Evolutionary conservation across 2,797 vertebrate species (phyloP), one percentile per base, ranked within the genome.

Genomic region (Alauda arvensis): DNA sequence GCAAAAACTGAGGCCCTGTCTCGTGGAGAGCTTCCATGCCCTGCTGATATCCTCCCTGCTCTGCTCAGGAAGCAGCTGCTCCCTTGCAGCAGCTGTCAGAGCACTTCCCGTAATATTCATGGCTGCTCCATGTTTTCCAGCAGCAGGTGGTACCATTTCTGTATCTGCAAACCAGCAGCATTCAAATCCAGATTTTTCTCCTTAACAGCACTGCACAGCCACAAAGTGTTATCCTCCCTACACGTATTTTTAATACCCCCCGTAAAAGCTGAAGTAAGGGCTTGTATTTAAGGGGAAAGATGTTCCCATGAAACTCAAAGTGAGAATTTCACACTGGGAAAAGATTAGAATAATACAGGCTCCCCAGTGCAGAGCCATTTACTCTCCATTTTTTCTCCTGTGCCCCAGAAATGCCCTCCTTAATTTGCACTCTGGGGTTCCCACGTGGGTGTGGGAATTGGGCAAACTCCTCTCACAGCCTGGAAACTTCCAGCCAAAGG

Each of bases 91-190:
- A 52, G 68, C 85, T 70, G 56, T 14, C 66, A 40, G 34, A 83
- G 42, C 37, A 14, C 7, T 63, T 82, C 71, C 81, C 81, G 45
- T 26, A 76, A 88, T 29, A 84, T 63, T 82, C 78, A 55, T n/a
- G 74, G 82, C 69, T 25, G 74, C 43, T 76, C 78, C 45, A 25
- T 20, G 75, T 53, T 67, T 70, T 60, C 40, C 61, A 90, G 90
- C 86, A 90, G 82, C 86, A 89, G 84, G 65, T 31, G 65, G 82
- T 92, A 79, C 55, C 12, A 65, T 71, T 43, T 65, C 81, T 61
- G 62, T 40, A n/a, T 87, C 79, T 71, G 43, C 66, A 85, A 65
- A 61, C 2, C 1, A 69, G 43, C 89, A 77, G 48, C 89, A 74
- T 28, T 59, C 67, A 55, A 87, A 75, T 28, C 18, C 28, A 89